Percentiles rank a stretch among this genome's conserved stretches.
These are phyloP conservation scores for Macrophya annulata DNA, from an alignment of 2,888 invertebrate species.

Conservation along the genomic window DNA sequence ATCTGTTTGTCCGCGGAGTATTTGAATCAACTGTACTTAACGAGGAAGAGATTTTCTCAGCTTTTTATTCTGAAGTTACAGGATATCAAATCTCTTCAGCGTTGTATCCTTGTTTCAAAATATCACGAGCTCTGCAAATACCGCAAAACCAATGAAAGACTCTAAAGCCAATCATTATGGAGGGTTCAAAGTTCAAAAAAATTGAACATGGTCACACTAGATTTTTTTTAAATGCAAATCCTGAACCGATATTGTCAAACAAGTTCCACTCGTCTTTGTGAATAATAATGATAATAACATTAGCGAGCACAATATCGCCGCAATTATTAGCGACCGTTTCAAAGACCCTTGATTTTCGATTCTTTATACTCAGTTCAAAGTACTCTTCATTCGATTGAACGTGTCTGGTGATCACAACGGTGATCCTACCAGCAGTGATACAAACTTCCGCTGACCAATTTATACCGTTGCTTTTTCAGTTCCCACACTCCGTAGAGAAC, in stretches of 20 bases:
- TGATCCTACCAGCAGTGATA: neutral
- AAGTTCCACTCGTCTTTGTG: too few species aligned
- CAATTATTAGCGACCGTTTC: constrained; percentile 2
- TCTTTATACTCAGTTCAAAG: neutral
- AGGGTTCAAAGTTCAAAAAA: neutral
- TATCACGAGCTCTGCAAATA: neutral
- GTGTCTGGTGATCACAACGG: neutral
- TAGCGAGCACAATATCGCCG: neutral
- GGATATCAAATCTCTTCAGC: constrained; percentile 7
- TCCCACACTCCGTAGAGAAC: constrained; percentile 1
- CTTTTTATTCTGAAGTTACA: constrained; percentile 3
- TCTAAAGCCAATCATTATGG: neutral
- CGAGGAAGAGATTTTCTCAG: constrained; percentile 50
- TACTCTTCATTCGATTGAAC: constrained; percentile 2
- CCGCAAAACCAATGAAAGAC: neutral
- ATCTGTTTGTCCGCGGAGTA: constrained; percentile 46
- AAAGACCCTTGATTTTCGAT: neutral
- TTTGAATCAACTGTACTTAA: constrained; percentile 41
- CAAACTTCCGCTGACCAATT: constrained; percentile 48
- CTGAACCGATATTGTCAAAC: too few species aligned
- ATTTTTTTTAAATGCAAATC: neutral
- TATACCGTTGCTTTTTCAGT: neutral
- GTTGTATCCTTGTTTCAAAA: neutral
- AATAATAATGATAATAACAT: neutral
- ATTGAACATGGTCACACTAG: neutral